Evolutionary conservation across 2,888 invertebrate species (phyloP).

Genomic region (Lasioglossum zephyrum): DNA sequence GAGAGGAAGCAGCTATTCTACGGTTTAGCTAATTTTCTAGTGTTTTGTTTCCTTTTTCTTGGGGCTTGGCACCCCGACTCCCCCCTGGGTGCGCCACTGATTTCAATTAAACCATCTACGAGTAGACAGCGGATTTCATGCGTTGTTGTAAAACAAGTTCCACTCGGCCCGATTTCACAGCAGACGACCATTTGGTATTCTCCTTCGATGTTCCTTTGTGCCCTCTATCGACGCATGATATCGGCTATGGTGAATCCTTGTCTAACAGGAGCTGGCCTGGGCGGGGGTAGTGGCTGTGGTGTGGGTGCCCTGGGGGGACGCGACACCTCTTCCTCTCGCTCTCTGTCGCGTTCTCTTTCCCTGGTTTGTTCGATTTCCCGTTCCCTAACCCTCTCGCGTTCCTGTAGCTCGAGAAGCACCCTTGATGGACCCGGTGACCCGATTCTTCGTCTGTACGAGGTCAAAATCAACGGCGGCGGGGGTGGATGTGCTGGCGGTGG

Average conservation of each 20-base stretch:
- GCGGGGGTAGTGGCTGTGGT: slow-evolving; percentile 86
- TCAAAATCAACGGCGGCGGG: slow-evolving; percentile 80
- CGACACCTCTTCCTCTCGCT: slow-evolving; percentile 84
- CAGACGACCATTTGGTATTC: slow-evolving; percentile 43
- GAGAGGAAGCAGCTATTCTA: too few relatives aligned
- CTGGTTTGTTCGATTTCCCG: slow-evolving; percentile 73
- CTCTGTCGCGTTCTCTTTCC: slow-evolving; percentile 69
- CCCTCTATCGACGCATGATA: slow-evolving; percentile 92
- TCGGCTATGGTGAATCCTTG: slow-evolving; percentile 96
- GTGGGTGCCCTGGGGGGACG: slow-evolving; percentile 79
- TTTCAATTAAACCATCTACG: too few relatives aligned
- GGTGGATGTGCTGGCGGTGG: slow-evolving; percentile 79
- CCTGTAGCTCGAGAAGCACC: slow-evolving; percentile 81
- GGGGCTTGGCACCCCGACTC: too few relatives aligned
- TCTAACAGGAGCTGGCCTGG: slow-evolving; percentile 88
- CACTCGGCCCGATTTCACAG: slow-evolving; percentile 20
- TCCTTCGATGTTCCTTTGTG: not conserved
- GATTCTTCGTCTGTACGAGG: slow-evolving; percentile 81
- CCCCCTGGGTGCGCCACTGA: too few relatives aligned
- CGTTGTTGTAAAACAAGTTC: not conserved
- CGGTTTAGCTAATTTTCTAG: too few relatives aligned
- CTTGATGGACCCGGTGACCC: slow-evolving; percentile 82
- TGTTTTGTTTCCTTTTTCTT: too few relatives aligned
- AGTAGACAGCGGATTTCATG: too few relatives aligned
- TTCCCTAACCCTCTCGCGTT: slow-evolving; percentile 79